These are phyloP conservation scores for Pocillopora verrucosa DNA, from an alignment of 64 coral and sea anemone genomes.

Conservation along the genomic window DNA sequence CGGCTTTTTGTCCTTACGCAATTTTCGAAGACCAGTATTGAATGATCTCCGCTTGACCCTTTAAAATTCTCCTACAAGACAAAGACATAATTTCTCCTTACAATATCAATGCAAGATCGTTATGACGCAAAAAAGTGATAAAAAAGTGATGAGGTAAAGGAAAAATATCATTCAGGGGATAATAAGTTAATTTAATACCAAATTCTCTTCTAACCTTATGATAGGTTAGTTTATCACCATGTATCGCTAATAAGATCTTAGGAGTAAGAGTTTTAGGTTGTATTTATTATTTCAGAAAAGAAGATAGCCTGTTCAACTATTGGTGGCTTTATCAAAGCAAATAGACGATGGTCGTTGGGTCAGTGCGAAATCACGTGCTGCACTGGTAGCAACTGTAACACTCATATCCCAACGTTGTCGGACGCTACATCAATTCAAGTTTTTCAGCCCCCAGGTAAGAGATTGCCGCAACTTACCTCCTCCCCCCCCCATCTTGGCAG, in stretches of 20 bases:
- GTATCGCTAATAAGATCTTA: too few relatives aligned
- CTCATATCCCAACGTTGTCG: background rate
- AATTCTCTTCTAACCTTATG: background rate
- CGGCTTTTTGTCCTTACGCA: too few relatives aligned
- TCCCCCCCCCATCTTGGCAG: too few relatives aligned
- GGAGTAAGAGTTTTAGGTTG: background rate
- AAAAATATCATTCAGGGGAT: too few relatives aligned
- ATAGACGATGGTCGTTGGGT: background rate
- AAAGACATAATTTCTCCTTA: too few relatives aligned
- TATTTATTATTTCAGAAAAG: background rate
- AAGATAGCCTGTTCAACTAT: background rate
- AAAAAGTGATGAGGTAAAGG: too few relatives aligned
- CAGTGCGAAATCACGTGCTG: conserved; percentile 18
- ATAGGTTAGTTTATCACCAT: too few relatives aligned
- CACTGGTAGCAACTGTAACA: conserved; percentile 7
- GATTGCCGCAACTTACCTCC: background rate
- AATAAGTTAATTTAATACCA: background rate
- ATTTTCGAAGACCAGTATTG: too few relatives aligned
- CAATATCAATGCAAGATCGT: too few relatives aligned
- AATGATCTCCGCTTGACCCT: too few relatives aligned
- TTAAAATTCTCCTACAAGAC: too few relatives aligned
- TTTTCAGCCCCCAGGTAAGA: background rate
- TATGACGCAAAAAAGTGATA: too few relatives aligned
- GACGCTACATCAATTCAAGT: background rate
- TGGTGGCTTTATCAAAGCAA: background rate